Evolutionary conservation across 2,888 invertebrate species (phyloP), one percentile per base, ranked within the genome.

Genomic region (Prenolepis imparis): DNA sequence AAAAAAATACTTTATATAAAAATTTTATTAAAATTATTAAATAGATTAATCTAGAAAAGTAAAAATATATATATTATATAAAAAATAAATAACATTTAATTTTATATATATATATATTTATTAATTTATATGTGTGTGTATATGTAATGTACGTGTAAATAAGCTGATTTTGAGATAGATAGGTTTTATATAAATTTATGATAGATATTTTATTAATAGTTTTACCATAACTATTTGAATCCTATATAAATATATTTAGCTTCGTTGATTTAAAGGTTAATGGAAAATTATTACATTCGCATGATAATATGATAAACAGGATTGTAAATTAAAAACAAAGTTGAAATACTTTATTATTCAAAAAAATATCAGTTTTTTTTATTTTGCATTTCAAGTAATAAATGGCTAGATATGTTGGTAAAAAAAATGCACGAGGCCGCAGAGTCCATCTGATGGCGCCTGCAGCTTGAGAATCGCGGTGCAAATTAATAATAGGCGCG

Each of bases 401-500:
- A 41, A 57, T 8, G 24, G 3, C 2, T 4, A 39, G 28, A 28
- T 64, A 12, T 64, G 39, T 18, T 36, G 12, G 6, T 21, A 55
- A 39, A 55, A 28, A 28, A 39, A 11, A n/a, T 18, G n/a, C 12
- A n/a, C 24, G 41, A n/a, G 21, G 21, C 21, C 5, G 18, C 39
- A 18, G 8, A 39, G 3, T 55, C 52, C 39, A 73, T 63, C 57
- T 77, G 82, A 28, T 78, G 83, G 85, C 84, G 85, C 85, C 82
- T 73, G 82, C 80, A 59, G 64, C 68, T 61, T 9, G 36, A 15
- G 44, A 78, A 82, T 77, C 68, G 63, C 67, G 70, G 70, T 85
- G 85, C 84, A 85, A 89, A 88, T 88, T 83, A 87, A 88, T 87
- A 84, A 88, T 55, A 84, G 85, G 82, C 67, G 32, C 66, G 74